Evolutionary conservation across 2,888 invertebrate species (phyloP).

Genomic region (Lumbricus terrestris): DNA sequence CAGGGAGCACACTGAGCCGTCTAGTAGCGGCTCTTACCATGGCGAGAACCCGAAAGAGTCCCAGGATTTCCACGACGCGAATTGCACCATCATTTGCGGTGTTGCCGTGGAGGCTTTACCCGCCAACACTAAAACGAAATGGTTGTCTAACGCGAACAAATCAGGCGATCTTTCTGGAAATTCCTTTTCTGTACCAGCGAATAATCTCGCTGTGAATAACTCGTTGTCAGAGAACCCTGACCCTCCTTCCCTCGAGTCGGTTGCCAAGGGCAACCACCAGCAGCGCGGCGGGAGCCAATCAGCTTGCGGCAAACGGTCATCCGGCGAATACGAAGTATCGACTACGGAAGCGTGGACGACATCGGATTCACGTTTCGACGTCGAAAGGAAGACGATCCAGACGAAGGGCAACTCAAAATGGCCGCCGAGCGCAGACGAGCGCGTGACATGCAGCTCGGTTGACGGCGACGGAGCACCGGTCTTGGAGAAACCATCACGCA

Average conservation of each 20-base stretch:
- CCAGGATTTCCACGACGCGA: background rate
- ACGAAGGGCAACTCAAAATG: background rate
- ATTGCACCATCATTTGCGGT: background rate
- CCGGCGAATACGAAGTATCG: background rate
- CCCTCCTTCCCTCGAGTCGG: background rate
- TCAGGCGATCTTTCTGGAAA: background rate
- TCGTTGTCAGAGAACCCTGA: background rate
- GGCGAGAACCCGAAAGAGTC: background rate
- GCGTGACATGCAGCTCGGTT: background rate
- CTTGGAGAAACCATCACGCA: background rate
- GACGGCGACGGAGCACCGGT: background rate
- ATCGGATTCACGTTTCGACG: too few relatives aligned
- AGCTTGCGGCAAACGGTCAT: background rate
- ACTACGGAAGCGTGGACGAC: background rate
- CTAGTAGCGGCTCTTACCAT: background rate
- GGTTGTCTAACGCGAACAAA: background rate
- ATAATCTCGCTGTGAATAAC: too few relatives aligned
- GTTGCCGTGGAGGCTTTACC: background rate
- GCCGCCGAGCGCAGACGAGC: background rate
- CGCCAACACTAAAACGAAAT: background rate
- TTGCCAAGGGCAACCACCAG: background rate
- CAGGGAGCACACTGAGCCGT: background rate
- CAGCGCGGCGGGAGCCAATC: background rate
- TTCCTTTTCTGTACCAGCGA: too few relatives aligned
- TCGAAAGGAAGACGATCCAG: background rate